Conservation (phyloP, 2,888 invertebrate species). For the Exocentrus adspersus region DNA sequence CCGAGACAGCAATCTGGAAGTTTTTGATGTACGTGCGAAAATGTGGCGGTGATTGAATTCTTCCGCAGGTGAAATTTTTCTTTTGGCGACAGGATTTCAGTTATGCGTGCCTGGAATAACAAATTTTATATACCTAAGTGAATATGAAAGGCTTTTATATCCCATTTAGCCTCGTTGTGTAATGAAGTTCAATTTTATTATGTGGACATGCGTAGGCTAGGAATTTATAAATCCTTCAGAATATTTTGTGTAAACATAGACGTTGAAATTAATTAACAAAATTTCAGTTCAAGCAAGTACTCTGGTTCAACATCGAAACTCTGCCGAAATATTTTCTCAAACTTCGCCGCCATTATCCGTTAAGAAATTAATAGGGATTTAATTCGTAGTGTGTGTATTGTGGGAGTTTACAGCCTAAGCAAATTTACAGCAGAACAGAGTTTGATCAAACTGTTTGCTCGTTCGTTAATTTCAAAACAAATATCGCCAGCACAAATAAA, state of each 20-base stretch:
- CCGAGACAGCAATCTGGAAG: not conserved
- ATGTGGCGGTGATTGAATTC: constrained; percentile 4
- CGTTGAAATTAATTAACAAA: constrained; percentile 5
- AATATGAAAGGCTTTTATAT: no score
- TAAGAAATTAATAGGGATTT: constrained; percentile 24
- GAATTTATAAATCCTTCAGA: no score
- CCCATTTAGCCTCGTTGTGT: no score
- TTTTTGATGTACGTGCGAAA: constrained; percentile 21
- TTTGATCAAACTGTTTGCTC: constrained; percentile 24
- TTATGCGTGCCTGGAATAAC: not conserved
- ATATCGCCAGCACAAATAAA: constrained; percentile 8
- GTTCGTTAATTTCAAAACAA: constrained; percentile 16
- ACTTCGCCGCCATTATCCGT: constrained; percentile 21
- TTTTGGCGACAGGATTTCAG: not conserved
- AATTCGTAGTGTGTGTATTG: constrained; percentile 23
- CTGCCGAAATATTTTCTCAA: constrained; percentile 9
- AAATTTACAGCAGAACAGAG: constrained; percentile 24
- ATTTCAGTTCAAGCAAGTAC: constrained; percentile 17
- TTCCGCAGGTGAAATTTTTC: not conserved
- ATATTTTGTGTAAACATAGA: no score
- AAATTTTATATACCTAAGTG: no score
- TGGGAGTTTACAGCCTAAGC: constrained; percentile 24
- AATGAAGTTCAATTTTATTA: no score
- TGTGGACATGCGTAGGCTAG: no score
- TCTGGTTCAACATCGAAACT: not conserved